Evolutionary conservation across 2,888 invertebrate genomes (phyloP), one percentile per base, ranked within the genome.

Genomic region (Caenorhabditis imperialis): DNA sequence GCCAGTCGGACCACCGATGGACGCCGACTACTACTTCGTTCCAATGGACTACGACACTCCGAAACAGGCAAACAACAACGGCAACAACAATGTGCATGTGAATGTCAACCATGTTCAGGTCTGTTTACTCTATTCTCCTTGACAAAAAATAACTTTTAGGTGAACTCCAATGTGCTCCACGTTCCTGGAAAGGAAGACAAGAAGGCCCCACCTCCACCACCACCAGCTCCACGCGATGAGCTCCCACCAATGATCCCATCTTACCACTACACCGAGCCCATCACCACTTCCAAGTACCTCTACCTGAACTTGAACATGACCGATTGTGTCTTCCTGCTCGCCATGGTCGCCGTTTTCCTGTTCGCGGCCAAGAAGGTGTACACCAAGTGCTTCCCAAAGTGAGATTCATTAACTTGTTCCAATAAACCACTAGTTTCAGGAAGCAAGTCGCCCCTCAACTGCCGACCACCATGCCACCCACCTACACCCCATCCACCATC

Each of bases 41-140:
- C 55, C 57, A n/a, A 14, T 14, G 16, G 48, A 57, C 1, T 38
- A 58, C 2, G 47, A 44, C 3, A 33, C 23, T 22, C 48, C 44
- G n/a, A 25, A 35, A 20, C 45, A 71, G 35, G 25, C 61, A 5
- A 71, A 71, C 33, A 71, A 71, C 35, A 71, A 71, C 14, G 62
- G 62, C 23, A 71, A 71, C 33, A 62, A 62, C 22, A 71, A 71
- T 57, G 71, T 71, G 7, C 62, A 62, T 23, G 71, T 71, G 2
- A 71, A 71, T 50, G 71, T 71, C 5, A 71, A 71, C 16, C 61
- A 71, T 40, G 61, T 62, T 27, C 48, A 71, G 45, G 71, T 62
- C 3, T 5, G 25, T 38, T 40, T 27, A 7, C 16, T 12, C 8
- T 6, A 16, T 4, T 10, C 8, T 7, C 37, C 23, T 8, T n/a